Evolutionary conservation across 2,888 invertebrate species (phyloP), one percentile per base, ranked within the genome.

Genomic region (Cerastis leucographa): DNA sequence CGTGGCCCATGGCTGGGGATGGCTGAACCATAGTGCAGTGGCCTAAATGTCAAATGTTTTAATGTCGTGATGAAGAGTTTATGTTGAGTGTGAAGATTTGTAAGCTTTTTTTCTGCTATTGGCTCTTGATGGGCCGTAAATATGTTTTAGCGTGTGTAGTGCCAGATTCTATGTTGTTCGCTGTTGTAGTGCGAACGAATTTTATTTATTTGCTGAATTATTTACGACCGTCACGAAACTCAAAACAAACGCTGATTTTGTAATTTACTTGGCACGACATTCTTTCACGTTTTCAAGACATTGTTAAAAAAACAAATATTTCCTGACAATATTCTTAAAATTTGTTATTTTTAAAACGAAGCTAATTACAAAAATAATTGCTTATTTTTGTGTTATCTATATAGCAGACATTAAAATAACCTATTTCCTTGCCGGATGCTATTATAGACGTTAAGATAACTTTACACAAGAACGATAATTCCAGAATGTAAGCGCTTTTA

Each of bases 11-110:
- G 14, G 14, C 79, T 79, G 93, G 91, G 88, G 70, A 90, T 90
- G 88, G 89, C 87, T 88, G 86, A 87, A 88, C 81, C 84, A 84
- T 86, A 86, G 87, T 83, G 83, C 80, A 85, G 86, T 87, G 85
- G 83, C 78, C 87, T 87, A 91, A 92, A 93, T 91, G 93, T 93
- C 94, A 94, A 91, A 91, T 87, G 85, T 87, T 92, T 87, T 84
- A 86, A 86, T 85, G 85, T 86, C 78, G 71, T 74, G 87, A 80
- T 85, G 85, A 84, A 51, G 49, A 85, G 76, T 86, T 81, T 78
- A 81, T 73, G 71, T 81, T 66, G 65, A 80, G 61, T 76, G 80
- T 76, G 84, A 84, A 77, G 84, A 82, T 84, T 85, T 83, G 73
- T 78, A 44, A 71, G 76, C 77, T 80, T 85, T 72, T 72, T 19